These are phyloP conservation scores for Myocastor coypus DNA, from an alignment of 2,113 vertebrate species.

Conservation along the genomic window DNA sequence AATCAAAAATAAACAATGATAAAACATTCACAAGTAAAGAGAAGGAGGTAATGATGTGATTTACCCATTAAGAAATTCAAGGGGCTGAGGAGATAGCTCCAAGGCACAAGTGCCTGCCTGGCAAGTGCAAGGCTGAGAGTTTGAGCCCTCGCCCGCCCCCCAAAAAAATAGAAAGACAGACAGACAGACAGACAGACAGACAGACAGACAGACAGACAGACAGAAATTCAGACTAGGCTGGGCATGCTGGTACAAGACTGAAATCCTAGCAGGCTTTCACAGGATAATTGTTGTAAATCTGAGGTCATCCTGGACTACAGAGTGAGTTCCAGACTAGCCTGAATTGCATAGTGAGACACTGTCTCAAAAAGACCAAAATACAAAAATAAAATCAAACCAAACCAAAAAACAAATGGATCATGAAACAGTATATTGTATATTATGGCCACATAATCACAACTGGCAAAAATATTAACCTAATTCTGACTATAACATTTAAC, in stretches of 20 bases:
- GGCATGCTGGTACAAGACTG: neutral
- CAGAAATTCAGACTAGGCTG: too few species aligned
- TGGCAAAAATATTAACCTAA: conserved; percentile 17
- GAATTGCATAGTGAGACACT: neutral
- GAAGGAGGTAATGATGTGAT: too few species aligned
- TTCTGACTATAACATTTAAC: neutral
- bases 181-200: too few species aligned
- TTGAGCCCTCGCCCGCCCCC: too few species aligned
- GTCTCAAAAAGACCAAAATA: neutral
- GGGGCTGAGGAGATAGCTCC: too few species aligned
- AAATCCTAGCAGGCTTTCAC: neutral
- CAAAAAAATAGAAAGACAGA: too few species aligned
- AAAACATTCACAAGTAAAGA: too few species aligned
- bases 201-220: too few species aligned
- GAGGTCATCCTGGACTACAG: neutral
- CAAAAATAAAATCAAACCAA: too few species aligned
- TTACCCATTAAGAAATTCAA: too few species aligned
- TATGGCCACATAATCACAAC: neutral
- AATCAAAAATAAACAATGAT: neutral
- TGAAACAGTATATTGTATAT: neutral
- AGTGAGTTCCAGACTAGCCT: neutral
- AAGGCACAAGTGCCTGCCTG: too few species aligned
- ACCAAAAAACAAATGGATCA: neutral
- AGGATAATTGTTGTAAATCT: neutral
- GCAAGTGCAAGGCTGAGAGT: too few species aligned